Percentiles rank a stretch among this genome's conserved stretches.
phyloP scores from a whole-genome alignment of 1,140 invertebrate genomes.

The Phortica variegata region DNA sequence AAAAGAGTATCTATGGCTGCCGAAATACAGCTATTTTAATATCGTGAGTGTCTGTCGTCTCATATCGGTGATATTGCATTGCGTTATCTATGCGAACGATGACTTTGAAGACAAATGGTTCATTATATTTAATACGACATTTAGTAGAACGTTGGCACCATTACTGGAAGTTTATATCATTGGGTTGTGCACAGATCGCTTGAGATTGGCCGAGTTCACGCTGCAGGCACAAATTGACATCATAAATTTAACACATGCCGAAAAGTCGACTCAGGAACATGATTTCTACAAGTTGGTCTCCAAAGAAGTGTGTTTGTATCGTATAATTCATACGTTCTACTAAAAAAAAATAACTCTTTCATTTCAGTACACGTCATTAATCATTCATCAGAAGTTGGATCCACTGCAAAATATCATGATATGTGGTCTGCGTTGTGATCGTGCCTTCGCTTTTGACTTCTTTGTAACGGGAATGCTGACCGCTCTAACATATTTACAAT shows the following conservation, averaged over 20 bases:
- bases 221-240: conserved; percentile 36
- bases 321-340: not conserved
- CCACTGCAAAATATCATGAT: conserved; percentile 29
- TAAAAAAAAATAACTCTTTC: not conserved
- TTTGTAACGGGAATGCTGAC: conserved; percentile 27
- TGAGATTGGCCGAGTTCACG: conserved; percentile 20
- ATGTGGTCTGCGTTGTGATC: conserved; percentile 29
- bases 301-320: conserved; percentile 31
- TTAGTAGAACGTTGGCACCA: conserved; percentile 22
- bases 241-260: conserved; percentile 19
- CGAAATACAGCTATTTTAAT: conserved; percentile 19
- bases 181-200: conserved; percentile 27
- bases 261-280: conserved; percentile 1
- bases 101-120: conserved; percentile 30
- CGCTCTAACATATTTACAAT: conserved; percentile 29
- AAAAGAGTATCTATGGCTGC: conserved; percentile 21
- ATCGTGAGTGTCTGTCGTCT: conserved; percentile 28
- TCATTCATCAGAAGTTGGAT: conserved; percentile 34
- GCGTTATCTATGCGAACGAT: conserved; percentile 20
- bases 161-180: conserved; percentile 25
- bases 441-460: conserved; percentile 28
- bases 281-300: conserved; percentile 9
- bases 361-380: conserved; percentile 24
- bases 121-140: conserved; percentile 23
- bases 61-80: conserved; percentile 29